Evolutionary conservation across 1,140 invertebrate species (phyloP), one percentile per base, ranked within the genome.

Genomic region (Bombus vancouverensis): DNA sequence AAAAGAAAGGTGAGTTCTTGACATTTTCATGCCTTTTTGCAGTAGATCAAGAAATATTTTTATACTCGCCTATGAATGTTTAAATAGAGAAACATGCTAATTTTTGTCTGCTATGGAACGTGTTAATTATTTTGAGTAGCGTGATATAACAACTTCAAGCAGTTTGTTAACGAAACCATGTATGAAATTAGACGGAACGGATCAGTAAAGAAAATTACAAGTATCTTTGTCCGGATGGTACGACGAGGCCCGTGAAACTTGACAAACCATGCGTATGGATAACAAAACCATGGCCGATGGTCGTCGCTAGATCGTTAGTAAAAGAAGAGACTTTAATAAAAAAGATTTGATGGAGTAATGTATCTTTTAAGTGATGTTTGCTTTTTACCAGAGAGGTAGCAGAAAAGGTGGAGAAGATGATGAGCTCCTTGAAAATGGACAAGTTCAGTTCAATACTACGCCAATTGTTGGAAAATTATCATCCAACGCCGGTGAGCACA

Each of bases 141-240:
- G 10, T 13, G 13, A 47, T 73, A 12, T 10, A 8, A n/a, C 12
- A 72, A 39, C 8, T 44, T 66, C 22, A 6, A 34, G 2, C 6
- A 68, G 9, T 25, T 68, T 73, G 22, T 73, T 42, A 28, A 75
- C 28, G 42, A 76, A 25, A 47, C 5, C 3, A 34, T 39, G 25
- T n/a, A 6, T 42, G 18, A n/a, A 68, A 70, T 10, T 57, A 88
- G 86, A 13, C n/a, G 37, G 84, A 88, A 47, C 81, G 66, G 22
- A 85, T 89, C 32, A 76, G 81, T 42, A 95, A 96, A 0, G 92
- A 95, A 2, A 94, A 96, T 75, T 97, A 96, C 90, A 97, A 96
- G 88, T 97, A 97, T 84, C 94, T 99, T 25, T 99, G 98, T 92
- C 96, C 97, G 0, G 97, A 99, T 95, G 98, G 98, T 0, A 96